Conservation (phyloP, 2,113 vertebrate species). For the Thalassoma bifasciatum region DNA sequence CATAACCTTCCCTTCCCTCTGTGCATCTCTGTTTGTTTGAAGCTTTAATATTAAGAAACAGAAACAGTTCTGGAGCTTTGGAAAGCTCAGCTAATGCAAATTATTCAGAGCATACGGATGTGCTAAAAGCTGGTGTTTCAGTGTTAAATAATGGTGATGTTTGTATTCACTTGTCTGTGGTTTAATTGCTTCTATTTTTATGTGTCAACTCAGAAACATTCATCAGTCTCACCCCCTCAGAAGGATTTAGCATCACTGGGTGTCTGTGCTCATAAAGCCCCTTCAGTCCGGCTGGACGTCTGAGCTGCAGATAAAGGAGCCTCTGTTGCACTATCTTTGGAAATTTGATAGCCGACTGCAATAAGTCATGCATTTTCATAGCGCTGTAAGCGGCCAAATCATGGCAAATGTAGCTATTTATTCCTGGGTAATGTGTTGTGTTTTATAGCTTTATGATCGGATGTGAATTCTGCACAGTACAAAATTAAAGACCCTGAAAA, state of each 20-base stretch:
- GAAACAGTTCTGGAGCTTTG: neutral
- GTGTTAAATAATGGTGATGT: neutral
- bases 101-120: neutral
- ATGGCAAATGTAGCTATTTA: conserved; percentile 41
- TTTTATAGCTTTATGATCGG: conserved; percentile 43
- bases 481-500: conserved; percentile 39
- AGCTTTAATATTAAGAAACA: neutral
- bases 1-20: neutral
- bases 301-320: conserved; percentile 64
- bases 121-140: neutral
- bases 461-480: conserved; percentile 33
- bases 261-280: conserved; percentile 60
- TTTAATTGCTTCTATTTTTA: conserved; percentile 25
- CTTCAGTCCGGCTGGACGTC: conserved; percentile 63
- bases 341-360: conserved; percentile 64
- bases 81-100: neutral
- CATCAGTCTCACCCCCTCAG: conserved; percentile 36
- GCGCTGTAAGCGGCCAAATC: conserved; percentile 54
- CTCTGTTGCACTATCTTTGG: conserved; percentile 64
- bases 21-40: neutral
- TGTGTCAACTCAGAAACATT: conserved; percentile 21
- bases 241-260: conserved; percentile 48
- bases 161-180: neutral
- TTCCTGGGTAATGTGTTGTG: conserved; percentile 29
- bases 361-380: conserved; percentile 52